These are phyloP conservation scores for Aleiodes alternator DNA, from an alignment of 2,888 invertebrate genomes.

Conservation along the genomic window DNA sequence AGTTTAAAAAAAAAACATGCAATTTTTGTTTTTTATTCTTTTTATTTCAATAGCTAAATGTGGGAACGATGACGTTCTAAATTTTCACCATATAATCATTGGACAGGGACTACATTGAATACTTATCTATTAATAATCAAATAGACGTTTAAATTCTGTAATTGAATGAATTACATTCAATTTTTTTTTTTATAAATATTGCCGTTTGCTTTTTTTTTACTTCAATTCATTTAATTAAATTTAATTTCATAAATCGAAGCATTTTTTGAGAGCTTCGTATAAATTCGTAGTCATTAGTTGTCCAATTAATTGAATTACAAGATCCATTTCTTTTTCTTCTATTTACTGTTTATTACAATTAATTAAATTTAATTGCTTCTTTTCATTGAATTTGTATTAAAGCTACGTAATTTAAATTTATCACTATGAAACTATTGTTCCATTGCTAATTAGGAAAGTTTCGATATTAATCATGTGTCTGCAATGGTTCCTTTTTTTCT, in stretches of 20 bases:
- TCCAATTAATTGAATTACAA: slow-evolving; percentile 6
- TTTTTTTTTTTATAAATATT: too few species aligned
- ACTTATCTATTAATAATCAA: background rate
- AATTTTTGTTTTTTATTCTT: too few species aligned
- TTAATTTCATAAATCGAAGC: too few species aligned
- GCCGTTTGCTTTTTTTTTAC: too few species aligned
- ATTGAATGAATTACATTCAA: too few species aligned
- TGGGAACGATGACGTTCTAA: background rate
- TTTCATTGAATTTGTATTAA: background rate
- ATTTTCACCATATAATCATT: slow-evolving; percentile 19
- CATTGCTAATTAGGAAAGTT: background rate
- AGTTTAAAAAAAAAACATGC: too few species aligned
- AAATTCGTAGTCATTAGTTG: slow-evolving; percentile 23
- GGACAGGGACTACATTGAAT: slow-evolving; percentile 12
- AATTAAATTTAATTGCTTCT: background rate
- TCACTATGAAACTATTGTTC: background rate
- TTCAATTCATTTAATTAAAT: too few species aligned
- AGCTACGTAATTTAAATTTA: slow-evolving; percentile 10
- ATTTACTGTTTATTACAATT: background rate
- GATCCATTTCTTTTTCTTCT: background rate
- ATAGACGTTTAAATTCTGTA: background rate
- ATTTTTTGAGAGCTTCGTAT: background rate
- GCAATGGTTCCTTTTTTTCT: background rate
- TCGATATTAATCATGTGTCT: background rate
- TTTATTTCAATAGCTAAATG: too few species aligned